Conservation (phyloP, 2,888 invertebrate species). For the Scelioninae gen. 1 region DNA sequence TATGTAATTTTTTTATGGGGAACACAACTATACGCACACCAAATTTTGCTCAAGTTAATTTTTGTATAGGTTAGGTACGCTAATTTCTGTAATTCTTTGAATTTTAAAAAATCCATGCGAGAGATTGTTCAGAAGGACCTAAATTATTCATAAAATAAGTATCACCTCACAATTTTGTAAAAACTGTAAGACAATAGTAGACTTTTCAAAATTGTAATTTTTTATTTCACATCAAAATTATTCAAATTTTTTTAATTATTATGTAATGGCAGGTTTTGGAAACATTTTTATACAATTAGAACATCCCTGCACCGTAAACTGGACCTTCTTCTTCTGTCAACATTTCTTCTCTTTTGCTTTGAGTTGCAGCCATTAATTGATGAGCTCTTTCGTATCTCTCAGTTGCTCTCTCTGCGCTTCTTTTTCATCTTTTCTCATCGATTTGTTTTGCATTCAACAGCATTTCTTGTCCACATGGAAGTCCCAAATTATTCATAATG, state of each 20-base stretch:
- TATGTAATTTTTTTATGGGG: background rate
- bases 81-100: conserved; percentile 3
- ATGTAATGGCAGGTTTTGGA: no score
- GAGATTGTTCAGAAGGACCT: background rate
- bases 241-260: background rate
- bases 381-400: conserved; percentile 20
- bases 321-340: conserved; percentile 15
- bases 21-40: background rate
- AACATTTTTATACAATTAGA: background rate
- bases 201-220: background rate
- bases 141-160: background rate
- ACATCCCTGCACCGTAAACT: conserved; percentile 29
- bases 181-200: background rate
- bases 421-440: conserved; percentile 14
- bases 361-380: conserved; percentile 18
- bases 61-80: background rate
- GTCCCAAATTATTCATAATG: conserved; percentile 6
- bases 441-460: conserved; percentile 5
- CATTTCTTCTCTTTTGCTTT: conserved; percentile 27
- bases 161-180: background rate
- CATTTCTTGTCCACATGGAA: conserved; percentile 8
- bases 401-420: conserved; percentile 9
- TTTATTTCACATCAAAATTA: no score
- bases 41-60: background rate
- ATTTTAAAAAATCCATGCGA: conserved; percentile 2